phyloP scores from a whole-genome alignment of 2,888 invertebrate genomes.

The Pasiphila rectangulata region DNA sequence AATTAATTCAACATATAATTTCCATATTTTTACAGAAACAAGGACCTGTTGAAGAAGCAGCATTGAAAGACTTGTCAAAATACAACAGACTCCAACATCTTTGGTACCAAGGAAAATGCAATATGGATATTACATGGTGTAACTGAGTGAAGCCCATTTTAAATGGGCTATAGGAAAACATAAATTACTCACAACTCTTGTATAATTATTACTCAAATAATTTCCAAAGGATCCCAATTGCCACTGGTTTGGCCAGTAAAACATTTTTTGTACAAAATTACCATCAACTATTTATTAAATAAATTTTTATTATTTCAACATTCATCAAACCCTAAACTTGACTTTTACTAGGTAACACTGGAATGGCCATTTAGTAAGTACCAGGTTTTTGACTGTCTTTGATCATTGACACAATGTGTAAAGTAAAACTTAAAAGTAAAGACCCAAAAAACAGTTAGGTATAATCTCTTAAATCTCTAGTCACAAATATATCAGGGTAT shows the following conservation, averaged over 20 bases:
- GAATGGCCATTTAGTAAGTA: conserved; percentile 6
- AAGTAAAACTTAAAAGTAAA: neutral
- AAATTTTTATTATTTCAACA: conserved; percentile 27
- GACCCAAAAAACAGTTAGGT: neutral
- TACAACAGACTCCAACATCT: conserved; percentile 87
- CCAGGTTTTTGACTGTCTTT: neutral
- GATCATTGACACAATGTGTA: neutral
- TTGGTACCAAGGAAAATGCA: conserved; percentile 96
- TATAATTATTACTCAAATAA: too few relatives aligned
- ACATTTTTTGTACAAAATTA: neutral
- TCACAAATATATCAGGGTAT: neutral
- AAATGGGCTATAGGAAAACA: neutral
- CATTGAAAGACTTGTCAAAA: conserved; percentile 79
- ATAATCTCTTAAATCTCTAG: neutral
- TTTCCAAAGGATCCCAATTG: neutral
- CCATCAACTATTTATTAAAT: conserved; percentile 41
- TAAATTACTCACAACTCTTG: too few relatives aligned
- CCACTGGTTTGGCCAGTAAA: neutral
- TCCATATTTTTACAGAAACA: conserved; percentile 43
- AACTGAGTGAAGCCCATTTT: conserved; percentile 33
- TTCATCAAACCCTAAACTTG: conserved; percentile 20
- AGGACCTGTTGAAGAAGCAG: conserved; percentile 40
- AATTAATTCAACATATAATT: neutral
- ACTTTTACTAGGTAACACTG: conserved; percentile 3
- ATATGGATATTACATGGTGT: conserved; percentile 90